Evolutionary conservation across 2,888 invertebrate species (phyloP), one percentile per base, ranked within the genome.

Genomic region (Agrilus biguttatus): DNA sequence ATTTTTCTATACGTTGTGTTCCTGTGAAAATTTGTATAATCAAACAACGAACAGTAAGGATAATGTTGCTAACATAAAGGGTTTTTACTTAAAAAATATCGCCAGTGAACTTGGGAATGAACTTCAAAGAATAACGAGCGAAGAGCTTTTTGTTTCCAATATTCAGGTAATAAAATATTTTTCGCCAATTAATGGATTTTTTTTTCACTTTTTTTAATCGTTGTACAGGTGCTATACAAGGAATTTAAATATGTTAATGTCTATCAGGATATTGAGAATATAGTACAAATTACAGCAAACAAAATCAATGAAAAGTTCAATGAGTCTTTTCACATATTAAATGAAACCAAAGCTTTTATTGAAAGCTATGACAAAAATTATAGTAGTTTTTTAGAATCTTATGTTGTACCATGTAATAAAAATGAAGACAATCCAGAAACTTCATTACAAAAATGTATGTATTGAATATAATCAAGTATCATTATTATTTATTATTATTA

Each of bases 61-160:
- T 10, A 28, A 28, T 28, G 28, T 42, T 23, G 53, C 51, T 42
- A 51, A 48, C 44, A 49, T 50, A 41, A 47, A 53, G 36, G 54
- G 51, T 14, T 49, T 51, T 40, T 54, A 48, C 8, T 50, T 56
- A 40, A 52, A 52, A 44, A 49, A 52, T 44, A 48, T 55, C 33
- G 52, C 56, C 6, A 41, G 33, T 5, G 45, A 60, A 44, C 51
- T 65, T 33, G 53, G 55, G 43, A 45, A 53, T 13, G 60, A 60
- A 49, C 53, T 66, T 34, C 55, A 51, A 35, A 50, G 48, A 14
- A 51, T 61, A 33, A 61, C 58, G 47, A 57, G 57, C 50, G 60
- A 63, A 47, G 65, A 66, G 49, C 45, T 66, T 39, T 61, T 62
- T 23, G 54, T 61, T 41, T 53, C 57, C 33, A 58, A 59, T 40